Evolutionary conservation across 1,140 invertebrate genomes (phyloP).

Genomic region (Calycopis cecrops): DNA sequence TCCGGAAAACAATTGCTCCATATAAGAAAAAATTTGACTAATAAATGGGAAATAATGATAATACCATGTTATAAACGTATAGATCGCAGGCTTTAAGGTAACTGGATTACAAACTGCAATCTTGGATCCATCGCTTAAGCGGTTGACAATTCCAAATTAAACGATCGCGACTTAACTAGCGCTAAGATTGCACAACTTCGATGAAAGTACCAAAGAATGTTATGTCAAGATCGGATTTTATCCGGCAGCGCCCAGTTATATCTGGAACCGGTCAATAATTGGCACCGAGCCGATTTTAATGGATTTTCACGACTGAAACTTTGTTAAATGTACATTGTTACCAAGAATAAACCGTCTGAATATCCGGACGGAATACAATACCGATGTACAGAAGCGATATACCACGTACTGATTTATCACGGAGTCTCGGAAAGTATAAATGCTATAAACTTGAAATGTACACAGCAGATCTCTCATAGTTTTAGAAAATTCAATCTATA

Average conservation of each 20-base stretch:
- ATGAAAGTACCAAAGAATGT: slow-evolving; percentile 6
- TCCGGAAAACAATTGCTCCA: too few relatives aligned
- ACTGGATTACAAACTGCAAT: too few relatives aligned
- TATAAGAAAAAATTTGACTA: too few relatives aligned
- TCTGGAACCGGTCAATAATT: slow-evolving; percentile 10
- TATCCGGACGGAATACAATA: not conserved
- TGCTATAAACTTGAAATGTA: too few relatives aligned
- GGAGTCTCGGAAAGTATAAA: too few relatives aligned
- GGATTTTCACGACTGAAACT: slow-evolving; percentile 1
- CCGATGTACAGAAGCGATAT: too few relatives aligned
- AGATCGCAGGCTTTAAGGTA: too few relatives aligned
- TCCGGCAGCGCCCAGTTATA: not conserved
- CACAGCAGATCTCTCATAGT: too few relatives aligned
- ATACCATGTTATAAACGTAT: too few relatives aligned
- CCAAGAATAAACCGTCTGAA: slow-evolving; percentile 4
- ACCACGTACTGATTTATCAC: too few relatives aligned
- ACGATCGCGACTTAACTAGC: not conserved
- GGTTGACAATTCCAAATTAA: slow-evolving; percentile 2
- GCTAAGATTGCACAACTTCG: slow-evolving; percentile 3
- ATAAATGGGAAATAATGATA: too few relatives aligned
- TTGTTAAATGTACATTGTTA: slow-evolving; percentile 6
- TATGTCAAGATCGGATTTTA: slow-evolving; percentile 1
- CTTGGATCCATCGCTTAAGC: not conserved
- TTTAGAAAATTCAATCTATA: too few relatives aligned
- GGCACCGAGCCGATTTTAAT: slow-evolving; percentile 5